These are phyloP conservation scores for Nesidiocoris tenuis DNA, from an alignment of 2,888 invertebrate genomes.

Conservation along the genomic window DNA sequence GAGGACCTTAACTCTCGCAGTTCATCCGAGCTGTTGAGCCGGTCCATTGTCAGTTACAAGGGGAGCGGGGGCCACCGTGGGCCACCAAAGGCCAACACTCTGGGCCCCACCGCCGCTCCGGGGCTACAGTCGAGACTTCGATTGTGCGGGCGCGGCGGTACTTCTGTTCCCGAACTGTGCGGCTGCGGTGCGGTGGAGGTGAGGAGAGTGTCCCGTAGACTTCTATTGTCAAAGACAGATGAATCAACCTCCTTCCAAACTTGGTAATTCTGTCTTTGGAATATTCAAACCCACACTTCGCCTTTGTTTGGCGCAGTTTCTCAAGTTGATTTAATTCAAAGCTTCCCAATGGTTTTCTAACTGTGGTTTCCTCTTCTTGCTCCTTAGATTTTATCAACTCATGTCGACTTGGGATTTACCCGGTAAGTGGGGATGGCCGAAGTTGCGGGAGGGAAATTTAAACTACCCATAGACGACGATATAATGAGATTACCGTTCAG, in stretches of 20 bases:
- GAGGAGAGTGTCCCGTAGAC: not conserved
- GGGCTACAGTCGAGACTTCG: not conserved
- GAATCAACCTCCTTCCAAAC: not conserved
- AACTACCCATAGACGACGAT: too few species aligned
- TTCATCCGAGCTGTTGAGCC: not conserved
- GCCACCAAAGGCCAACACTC: not conserved
- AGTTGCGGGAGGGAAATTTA: too few species aligned
- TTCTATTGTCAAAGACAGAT: not conserved
- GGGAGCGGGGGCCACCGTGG: not conserved
- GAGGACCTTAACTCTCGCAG: not conserved
- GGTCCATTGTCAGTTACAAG: not conserved
- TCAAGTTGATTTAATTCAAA: conserved; percentile 29
- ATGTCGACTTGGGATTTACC: not conserved
- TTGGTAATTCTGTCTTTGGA: conserved; percentile 21
- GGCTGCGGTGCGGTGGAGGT: not conserved
- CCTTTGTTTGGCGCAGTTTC: conserved; percentile 20
- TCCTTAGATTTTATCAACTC: not conserved
- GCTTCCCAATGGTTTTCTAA: not conserved
- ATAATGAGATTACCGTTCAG: too few species aligned
- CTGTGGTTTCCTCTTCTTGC: not conserved
- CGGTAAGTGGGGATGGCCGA: not conserved
- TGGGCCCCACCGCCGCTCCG: not conserved
- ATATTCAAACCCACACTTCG: conserved; percentile 19
- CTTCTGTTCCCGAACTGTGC: not conserved
- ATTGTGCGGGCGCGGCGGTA: not conserved